phyloP scores from a whole-genome alignment of 2,113 vertebrate species.

The Ochotona princeps region DNA sequence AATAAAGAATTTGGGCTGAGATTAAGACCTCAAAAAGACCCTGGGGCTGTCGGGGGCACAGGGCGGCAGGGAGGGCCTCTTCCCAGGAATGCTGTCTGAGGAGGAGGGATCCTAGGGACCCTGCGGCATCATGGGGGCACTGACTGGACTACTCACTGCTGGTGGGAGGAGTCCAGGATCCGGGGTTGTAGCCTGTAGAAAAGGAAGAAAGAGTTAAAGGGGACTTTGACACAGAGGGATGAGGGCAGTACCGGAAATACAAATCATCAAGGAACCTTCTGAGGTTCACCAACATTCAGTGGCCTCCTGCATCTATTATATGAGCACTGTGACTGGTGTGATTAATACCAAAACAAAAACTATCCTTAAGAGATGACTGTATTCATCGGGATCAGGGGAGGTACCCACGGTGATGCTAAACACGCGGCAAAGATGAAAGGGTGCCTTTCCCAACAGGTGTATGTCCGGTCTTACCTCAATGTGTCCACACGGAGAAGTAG shows the following conservation, averaged over 20 bases:
- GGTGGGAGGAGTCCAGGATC: neutral
- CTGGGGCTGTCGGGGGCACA: neutral
- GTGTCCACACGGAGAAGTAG: neutral
- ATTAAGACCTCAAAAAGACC: neutral
- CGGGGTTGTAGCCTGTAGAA: conserved; percentile 47
- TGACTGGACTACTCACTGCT: conserved; percentile 71
- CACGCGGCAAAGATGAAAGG: neutral
- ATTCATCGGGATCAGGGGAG: neutral
- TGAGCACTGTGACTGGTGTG: neutral
- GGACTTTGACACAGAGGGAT: neutral
- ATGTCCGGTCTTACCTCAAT: neutral
- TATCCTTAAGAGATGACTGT: neutral
- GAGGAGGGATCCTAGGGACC: neutral
- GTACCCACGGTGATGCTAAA: neutral
- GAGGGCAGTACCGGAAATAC: neutral
- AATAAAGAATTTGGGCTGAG: neutral
- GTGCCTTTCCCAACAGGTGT: neutral
- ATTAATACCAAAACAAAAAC: neutral
- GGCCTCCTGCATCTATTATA: no score
- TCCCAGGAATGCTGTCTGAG: neutral
- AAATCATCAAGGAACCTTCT: neutral
- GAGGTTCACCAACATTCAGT: neutral
- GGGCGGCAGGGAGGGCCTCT: neutral
- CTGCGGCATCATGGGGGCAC: neutral
- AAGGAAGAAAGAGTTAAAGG: neutral